These are phyloP conservation scores for Dendroctonus valens DNA, from an alignment of 1,140 invertebrate genomes.

Conservation along the genomic window DNA sequence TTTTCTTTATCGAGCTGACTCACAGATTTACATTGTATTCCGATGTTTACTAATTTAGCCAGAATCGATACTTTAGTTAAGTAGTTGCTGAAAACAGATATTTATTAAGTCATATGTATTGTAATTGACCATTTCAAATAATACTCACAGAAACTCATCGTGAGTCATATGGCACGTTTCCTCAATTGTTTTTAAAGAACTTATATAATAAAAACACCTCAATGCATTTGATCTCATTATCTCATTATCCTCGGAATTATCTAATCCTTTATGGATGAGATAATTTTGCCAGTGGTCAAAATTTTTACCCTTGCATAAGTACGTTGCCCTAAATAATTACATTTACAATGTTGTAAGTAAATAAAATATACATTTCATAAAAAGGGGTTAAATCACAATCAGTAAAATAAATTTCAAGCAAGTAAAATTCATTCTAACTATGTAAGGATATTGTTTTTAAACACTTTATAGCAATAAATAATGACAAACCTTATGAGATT, in stretches of 20 bases:
- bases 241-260: slow-evolving; percentile 20
- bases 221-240: slow-evolving; percentile 38
- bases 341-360: not conserved
- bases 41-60: slow-evolving; percentile 37
- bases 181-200: not conserved
- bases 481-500: slow-evolving; percentile 36
- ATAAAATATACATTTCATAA: not conserved
- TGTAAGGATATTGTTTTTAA: not conserved
- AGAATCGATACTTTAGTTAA: slow-evolving; percentile 41
- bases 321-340: slow-evolving; percentile 14
- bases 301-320: slow-evolving; percentile 12
- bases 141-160: no score
- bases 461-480: no score
- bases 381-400: not conserved
- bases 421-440: not conserved
- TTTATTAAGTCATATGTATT: not conserved
- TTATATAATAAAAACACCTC: slow-evolving; percentile 41
- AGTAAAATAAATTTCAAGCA: no score
- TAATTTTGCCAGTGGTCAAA: slow-evolving; percentile 31
- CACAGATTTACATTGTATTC: slow-evolving; percentile 31
- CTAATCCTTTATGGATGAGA: slow-evolving; percentile 32
- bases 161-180: no score
- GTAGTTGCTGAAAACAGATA: slow-evolving; percentile 36
- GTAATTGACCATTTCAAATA: no score
- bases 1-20: slow-evolving; percentile 36